Percentiles rank a stretch among this genome's conserved stretches.
Evolutionary conservation across 2,113 vertebrate genomes (phyloP).

Genomic region (Prochilodus magdalenae): DNA sequence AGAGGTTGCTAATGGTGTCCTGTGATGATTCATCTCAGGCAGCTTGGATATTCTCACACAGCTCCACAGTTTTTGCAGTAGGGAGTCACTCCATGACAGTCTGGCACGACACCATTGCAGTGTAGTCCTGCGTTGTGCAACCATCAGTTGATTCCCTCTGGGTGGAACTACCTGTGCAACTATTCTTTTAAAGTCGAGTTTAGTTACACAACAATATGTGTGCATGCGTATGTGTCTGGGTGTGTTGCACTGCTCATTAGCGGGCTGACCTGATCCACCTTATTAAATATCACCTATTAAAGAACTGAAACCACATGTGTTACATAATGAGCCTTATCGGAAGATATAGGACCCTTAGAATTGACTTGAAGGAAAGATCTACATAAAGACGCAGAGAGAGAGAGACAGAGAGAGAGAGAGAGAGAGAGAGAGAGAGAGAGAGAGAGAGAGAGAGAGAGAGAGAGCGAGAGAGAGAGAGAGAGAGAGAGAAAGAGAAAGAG

Average conservation of each 20-base stretch:
- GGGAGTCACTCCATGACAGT: too few relatives aligned
- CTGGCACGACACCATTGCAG: too few relatives aligned
- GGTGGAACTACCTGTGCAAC: too few relatives aligned
- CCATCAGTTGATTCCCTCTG: too few relatives aligned
- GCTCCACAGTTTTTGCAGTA: too few relatives aligned
- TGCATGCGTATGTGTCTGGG: background rate
- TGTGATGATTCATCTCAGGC: too few relatives aligned
- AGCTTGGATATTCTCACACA: too few relatives aligned
- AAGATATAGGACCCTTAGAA: constrained; percentile 28
- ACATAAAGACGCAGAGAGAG: constrained; percentile 7
- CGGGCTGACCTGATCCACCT: constrained; percentile 68
- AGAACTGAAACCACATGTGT: constrained; percentile 49
- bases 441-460: background rate
- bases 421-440: too few relatives aligned
- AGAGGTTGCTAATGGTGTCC: too few relatives aligned
- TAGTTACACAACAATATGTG: too few relatives aligned
- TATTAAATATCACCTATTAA: constrained; percentile 71
- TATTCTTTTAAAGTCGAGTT: too few relatives aligned
- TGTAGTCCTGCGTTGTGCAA: too few relatives aligned
- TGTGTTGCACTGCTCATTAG: constrained; percentile 51
- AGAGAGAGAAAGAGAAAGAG: background rate
- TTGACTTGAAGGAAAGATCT: constrained; percentile 27
- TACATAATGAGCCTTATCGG: constrained; percentile 35
- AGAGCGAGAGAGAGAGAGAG: constrained; percentile 9
- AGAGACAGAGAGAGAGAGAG: background rate